These are phyloP conservation scores for Leptodirus hochenwartii DNA, from an alignment of 2,888 invertebrate species.

Conservation along the genomic window DNA sequence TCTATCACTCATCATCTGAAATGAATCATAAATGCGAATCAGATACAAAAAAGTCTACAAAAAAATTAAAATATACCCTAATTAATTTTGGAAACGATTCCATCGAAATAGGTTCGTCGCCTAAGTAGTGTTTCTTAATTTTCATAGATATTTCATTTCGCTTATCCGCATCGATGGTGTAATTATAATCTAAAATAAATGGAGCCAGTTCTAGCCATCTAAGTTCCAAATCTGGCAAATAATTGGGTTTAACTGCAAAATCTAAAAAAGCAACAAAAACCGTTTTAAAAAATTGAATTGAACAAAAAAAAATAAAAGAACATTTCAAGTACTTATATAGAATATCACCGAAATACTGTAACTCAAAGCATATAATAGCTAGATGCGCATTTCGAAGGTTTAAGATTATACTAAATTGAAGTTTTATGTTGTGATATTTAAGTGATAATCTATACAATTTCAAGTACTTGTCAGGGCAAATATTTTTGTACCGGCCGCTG, in stretches of 20 bases:
- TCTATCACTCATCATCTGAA: conserved; percentile 11
- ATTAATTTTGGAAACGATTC: conserved; percentile 17
- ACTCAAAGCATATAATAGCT: too few species aligned
- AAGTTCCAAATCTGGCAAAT: conserved; percentile 19
- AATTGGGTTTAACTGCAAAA: conserved; percentile 17
- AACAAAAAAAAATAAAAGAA: too few species aligned
- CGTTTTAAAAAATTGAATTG: too few species aligned
- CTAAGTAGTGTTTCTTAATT: conserved; percentile 22
- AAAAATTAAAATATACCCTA: conserved; percentile 16
- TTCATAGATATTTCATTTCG: conserved; percentile 16
- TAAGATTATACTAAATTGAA: too few species aligned
- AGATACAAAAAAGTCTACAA: too few species aligned
- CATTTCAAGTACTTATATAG: too few species aligned
- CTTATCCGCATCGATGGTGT: conserved; percentile 17
- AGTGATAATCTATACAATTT: conserved; percentile 4
- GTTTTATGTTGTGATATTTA: too few species aligned
- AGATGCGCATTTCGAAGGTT: background rate
- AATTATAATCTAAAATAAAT: conserved; percentile 24
- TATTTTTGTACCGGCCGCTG: conserved; percentile 43
- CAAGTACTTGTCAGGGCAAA: background rate
- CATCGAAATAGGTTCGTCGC: conserved; percentile 16
- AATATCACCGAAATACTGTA: too few species aligned
- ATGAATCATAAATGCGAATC: too few species aligned
- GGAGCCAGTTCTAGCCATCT: conserved; percentile 24
- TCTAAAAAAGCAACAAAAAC: conserved; percentile 17